phyloP scores from a whole-genome alignment of 2,113 vertebrate species.

The Silurus meridionalis region DNA sequence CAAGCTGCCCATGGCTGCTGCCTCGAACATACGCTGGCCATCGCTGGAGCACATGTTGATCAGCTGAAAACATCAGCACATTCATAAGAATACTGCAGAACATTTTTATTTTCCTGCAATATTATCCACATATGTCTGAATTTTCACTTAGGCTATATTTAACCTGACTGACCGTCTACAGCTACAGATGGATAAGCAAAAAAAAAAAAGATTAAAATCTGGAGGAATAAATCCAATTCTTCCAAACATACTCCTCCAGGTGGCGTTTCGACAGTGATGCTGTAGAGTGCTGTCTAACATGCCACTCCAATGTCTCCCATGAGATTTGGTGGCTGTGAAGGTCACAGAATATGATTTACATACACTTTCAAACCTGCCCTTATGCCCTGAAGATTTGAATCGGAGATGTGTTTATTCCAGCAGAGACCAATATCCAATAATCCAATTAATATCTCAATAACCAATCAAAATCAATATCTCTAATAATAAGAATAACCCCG shows the following conservation, averaged over 20 bases:
- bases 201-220: not conserved
- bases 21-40: constrained; percentile 91
- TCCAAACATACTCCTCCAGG: not conserved
- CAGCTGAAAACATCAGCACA: constrained; percentile 68
- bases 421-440: not conserved
- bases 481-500: not conserved
- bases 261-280: not conserved
- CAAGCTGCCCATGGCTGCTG: constrained; percentile 87
- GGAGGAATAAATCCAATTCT: not conserved
- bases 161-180: not conserved
- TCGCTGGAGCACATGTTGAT: constrained; percentile 90
- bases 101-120: not conserved
- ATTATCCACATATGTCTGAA: not conserved
- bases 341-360: not conserved
- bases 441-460: no score
- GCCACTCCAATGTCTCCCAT: not conserved
- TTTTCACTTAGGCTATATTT: not conserved
- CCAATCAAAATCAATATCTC: not conserved
- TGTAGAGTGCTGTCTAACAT: not conserved
- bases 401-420: not conserved
- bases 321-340: not conserved
- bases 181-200: not conserved
- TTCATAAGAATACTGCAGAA: no score
- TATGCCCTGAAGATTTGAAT: not conserved
- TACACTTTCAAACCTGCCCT: not conserved